A percentile compares a stretch with the other conserved stretches of the same genome.
Evolutionary conservation across 2,797 vertebrate species (phyloP).

Genomic region (Dermochelys coriacea): DNA sequence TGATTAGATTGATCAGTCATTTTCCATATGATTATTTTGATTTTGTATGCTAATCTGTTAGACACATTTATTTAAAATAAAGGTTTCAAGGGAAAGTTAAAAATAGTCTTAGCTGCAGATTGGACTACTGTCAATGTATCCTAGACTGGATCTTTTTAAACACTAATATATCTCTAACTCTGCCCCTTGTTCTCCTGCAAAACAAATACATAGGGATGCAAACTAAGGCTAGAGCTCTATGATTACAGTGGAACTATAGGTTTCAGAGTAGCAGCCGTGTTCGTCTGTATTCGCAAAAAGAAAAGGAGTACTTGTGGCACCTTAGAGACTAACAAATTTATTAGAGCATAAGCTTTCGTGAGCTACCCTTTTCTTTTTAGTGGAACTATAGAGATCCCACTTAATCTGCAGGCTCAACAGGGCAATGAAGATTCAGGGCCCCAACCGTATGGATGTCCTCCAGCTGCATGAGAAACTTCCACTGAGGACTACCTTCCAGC

Average conservation of each 20-base stretch:
- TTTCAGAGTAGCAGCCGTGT: too few species aligned
- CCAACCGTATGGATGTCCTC: too few species aligned
- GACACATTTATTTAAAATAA: not conserved
- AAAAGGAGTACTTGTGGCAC: too few species aligned
- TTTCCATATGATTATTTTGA: not conserved
- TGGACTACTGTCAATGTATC: not conserved
- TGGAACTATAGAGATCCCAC: not conserved
- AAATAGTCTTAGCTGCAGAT: not conserved
- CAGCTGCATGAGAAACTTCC: too few species aligned
- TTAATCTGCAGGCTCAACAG: not conserved
- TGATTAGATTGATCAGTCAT: not conserved
- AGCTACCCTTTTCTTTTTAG: too few species aligned
- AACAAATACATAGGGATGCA: not conserved
- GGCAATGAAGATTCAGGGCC: too few species aligned
- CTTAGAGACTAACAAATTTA: too few species aligned
- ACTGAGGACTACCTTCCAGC: too few species aligned
- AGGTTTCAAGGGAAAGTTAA: not conserved
- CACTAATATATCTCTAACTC: not conserved
- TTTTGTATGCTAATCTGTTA: not conserved
- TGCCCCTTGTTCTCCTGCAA: not conserved
- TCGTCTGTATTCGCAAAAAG: too few species aligned
- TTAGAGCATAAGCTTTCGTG: too few species aligned
- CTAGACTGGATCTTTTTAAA: not conserved
- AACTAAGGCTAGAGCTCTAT: not conserved
- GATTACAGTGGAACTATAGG: fast-evolving